phyloP scores from a whole-genome alignment of 2,797 vertebrate genomes.

The Choloepus didactylus region DNA sequence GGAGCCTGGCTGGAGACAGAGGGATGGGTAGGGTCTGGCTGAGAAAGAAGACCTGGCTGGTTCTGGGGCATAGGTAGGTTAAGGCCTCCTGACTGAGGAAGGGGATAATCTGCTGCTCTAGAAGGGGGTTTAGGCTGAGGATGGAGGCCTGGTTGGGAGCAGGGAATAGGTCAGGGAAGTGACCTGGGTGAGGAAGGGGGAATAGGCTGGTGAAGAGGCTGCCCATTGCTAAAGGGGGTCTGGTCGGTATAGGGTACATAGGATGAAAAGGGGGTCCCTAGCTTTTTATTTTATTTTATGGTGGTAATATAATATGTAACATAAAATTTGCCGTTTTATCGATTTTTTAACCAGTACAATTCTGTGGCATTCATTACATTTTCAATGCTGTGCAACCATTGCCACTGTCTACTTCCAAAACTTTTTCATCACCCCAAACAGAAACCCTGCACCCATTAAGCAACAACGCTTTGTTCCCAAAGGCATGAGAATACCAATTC shows the following conservation, averaged over 20 bases:
- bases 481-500: constrained; percentile 15
- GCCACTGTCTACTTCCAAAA: too few species aligned
- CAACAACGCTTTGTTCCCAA: background rate
- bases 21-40: background rate
- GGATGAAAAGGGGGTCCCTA: too few species aligned
- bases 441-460: too few species aligned
- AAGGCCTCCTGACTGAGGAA: background rate
- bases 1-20: background rate
- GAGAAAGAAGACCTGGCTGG: background rate
- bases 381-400: too few species aligned
- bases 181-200: background rate
- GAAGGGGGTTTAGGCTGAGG: background rate
- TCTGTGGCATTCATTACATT: too few species aligned
- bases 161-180: background rate
- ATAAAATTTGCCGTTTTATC: too few species aligned
- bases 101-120: background rate
- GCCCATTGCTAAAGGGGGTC: background rate
- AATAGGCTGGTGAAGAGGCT: background rate
- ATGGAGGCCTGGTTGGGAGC: background rate
- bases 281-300: too few species aligned
- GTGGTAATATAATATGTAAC: too few species aligned
- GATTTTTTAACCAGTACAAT: too few species aligned
- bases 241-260: background rate
- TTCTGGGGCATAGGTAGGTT: background rate
- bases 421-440: too few species aligned